Evolutionary conservation across 2,888 invertebrate genomes (phyloP).

Genomic region (Pyrgus malvae): DNA sequence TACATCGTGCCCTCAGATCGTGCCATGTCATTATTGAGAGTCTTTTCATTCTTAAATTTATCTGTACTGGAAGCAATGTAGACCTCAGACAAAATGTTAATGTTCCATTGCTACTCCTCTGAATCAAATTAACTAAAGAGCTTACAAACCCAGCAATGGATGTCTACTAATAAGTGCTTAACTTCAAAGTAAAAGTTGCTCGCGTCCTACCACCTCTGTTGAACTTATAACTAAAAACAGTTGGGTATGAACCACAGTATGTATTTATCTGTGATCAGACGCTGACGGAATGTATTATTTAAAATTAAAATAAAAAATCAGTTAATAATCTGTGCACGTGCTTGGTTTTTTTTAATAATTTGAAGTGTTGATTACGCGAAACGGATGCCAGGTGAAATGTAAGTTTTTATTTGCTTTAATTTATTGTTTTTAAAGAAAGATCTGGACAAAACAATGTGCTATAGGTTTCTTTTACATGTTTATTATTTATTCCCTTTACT

Average conservation of each 20-base stretch:
- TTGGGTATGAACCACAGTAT: constrained; percentile 15
- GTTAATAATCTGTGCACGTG: constrained; percentile 10
- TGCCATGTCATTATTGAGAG: too few relatives aligned
- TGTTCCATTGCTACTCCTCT: constrained; percentile 7
- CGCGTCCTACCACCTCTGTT: constrained; percentile 15
- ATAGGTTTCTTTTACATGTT: too few relatives aligned
- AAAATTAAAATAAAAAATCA: constrained; percentile 3
- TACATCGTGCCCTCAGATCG: too few relatives aligned
- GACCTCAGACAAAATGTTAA: neutral
- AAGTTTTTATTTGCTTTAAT: constrained; percentile 6
- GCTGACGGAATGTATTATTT: constrained; percentile 10
- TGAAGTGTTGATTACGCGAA: neutral
- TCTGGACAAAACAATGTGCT: too few relatives aligned
- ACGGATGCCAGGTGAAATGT: constrained; percentile 21
- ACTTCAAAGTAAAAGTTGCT: constrained; percentile 24
- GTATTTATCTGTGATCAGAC: constrained; percentile 9
- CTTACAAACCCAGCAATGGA: constrained; percentile 7
- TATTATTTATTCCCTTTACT: too few relatives aligned
- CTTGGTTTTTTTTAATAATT: constrained; percentile 5
- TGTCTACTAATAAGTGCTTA: neutral
- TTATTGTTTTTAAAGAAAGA: neutral
- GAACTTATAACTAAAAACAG: constrained; percentile 21
- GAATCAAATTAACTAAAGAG: neutral
- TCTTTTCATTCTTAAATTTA: too few relatives aligned
- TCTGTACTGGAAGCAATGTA: neutral